Evolutionary conservation across 1,140 invertebrate species (phyloP), one percentile per base, ranked within the genome.

Genomic region (Pollicipes pollicipes): DNA sequence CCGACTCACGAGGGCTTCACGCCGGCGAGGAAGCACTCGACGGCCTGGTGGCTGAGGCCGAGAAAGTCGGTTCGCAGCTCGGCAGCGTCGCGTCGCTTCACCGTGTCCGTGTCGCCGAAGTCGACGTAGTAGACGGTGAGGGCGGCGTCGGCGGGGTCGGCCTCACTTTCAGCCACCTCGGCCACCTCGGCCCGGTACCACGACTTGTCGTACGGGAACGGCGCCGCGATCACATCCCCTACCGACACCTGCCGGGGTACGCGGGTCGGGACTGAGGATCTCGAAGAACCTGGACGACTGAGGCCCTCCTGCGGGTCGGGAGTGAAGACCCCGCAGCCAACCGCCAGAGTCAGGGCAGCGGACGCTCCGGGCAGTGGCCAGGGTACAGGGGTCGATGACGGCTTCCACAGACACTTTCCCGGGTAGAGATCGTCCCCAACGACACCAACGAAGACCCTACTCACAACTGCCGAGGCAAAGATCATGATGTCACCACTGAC

Each of bases 211-310:
- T 86, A 84, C 30, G 83, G 81, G 78, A 89, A 91, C 73, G 86
- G 84, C 0, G 88, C 88, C 45, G 90, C 90, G 58, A 93, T 89
- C 71, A 91, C 83, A 78, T 92, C 86, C 0, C 88, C 89, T 69
- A 84, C 77, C 28, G 80, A 82, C 66, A 90, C 82, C 74, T 85
- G 77, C 1, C 71, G 58, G 31, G 27, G 16, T 30, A 6, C 80
- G 74, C 10, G 58, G 37, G 70, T 73, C n/a, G n/a, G n/a, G n/a
- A n/a, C n/a, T n/a, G n/a, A n/a, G n/a, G n/a, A n/a, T n/a, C n/a
- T n/a, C n/a, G n/a, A n/a, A n/a, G n/a, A n/a, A n/a, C n/a, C n/a
- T n/a, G n/a, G n/a, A n/a, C n/a, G n/a, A n/a, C n/a, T n/a, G n/a
- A n/a, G n/a, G n/a, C n/a, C n/a, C n/a, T n/a, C n/a, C n/a, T n/a